Base-by-base conservation (phyloP, 2,797 vertebrate species). In the Labroides dimidiatus region DNA sequence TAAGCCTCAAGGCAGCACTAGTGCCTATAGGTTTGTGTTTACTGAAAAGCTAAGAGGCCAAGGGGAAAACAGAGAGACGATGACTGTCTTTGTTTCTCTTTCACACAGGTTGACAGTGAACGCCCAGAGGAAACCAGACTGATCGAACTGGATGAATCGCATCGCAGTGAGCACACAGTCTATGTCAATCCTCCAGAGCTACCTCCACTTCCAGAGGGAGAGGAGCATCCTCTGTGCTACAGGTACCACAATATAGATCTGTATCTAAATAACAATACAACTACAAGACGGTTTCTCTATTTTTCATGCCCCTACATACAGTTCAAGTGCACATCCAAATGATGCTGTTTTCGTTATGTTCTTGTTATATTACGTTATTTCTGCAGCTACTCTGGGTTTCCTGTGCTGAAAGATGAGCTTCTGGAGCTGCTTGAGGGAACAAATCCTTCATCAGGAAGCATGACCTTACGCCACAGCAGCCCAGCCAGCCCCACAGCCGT, bases 141-240 rank as follows among this genome's bases (percentile, higher is more conserved):
- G 52, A 98, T 99, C 57, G 98, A 99, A 82, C 91, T 99, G 89
- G 97, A 99, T 75, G 97, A 99, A 68, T 99, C 98, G 16, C 95
- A 98, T 90, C 95, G 92, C 89, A 98, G 98, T 10, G 98, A 99
- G 84, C 98, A 99, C 86, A 99, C 98, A 0, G 98, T 99, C 70
- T 99, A 97, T 77, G 96, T 99, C 89, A 99, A 97, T 48, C 98
- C 98, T 3, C 98, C 97, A 0, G 98, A 99, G 86, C 96, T 99
- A 61, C 97, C 97, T 51, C 95, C 93, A 4, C 94, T 96, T 33
- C 96, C 96, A 13, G 94, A 95, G 52, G 97, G 96, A 72, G 96
- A 99, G 81, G 98, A 99, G 68, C 95, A 96, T 78, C 95, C 96
- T 55, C 93, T 96, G 33, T 93, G 96, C 64, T 97, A 98, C 87